These are phyloP conservation scores for Podarcis muralis DNA, from an alignment of 2,113 vertebrate species.

Conservation along the genomic window DNA sequence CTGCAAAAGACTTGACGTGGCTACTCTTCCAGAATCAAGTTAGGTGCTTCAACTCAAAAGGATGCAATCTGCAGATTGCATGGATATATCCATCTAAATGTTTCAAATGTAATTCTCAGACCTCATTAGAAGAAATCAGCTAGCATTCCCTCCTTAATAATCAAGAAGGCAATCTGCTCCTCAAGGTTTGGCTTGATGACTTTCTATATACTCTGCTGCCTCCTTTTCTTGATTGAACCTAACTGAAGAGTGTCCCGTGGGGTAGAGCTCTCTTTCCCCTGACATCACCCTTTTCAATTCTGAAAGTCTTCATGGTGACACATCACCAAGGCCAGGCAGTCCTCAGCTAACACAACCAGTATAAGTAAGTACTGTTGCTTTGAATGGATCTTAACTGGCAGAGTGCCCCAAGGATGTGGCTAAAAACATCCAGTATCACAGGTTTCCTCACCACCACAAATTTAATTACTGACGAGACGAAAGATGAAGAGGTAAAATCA, in stretches of 20 bases:
- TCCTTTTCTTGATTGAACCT: constrained; percentile 2
- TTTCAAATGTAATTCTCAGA: not conserved
- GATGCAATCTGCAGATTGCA: not conserved
- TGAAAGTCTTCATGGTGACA: not conserved
- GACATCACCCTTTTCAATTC: not conserved
- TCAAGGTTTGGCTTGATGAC: not conserved
- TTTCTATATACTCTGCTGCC: not conserved
- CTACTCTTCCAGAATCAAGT: not conserved
- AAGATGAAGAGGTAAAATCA: too few relatives aligned
- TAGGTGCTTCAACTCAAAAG: not conserved
- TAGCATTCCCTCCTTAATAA: not conserved
- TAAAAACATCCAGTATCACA: not conserved
- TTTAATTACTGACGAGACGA: not conserved
- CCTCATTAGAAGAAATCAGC: constrained; percentile 3
- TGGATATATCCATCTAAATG: not conserved
- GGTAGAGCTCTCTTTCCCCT: not conserved
- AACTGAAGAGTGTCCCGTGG: not conserved
- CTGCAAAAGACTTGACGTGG: not conserved
- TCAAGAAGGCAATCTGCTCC: not conserved
- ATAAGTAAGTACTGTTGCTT: not conserved
- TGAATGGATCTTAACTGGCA: not conserved
- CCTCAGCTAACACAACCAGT: not conserved
- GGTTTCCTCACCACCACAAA: not conserved
- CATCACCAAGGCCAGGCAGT: not conserved
- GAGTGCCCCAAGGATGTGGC: not conserved